Conservation (phyloP, 2,888 invertebrate species). For the Plemyria rubiginata region DNA sequence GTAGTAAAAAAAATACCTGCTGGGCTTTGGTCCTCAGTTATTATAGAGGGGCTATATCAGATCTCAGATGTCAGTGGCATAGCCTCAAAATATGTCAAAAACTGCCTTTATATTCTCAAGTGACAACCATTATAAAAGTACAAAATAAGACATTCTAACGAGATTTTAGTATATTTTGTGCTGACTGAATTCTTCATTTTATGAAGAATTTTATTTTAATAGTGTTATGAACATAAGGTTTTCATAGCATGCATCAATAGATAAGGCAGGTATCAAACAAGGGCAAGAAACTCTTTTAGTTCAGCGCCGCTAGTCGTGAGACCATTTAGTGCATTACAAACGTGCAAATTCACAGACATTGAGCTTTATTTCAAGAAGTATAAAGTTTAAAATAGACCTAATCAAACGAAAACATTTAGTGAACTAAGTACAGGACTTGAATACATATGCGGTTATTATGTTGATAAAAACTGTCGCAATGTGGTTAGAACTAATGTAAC, state of each 20-base stretch:
- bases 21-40: too few relatives aligned
- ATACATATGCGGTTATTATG: constrained; percentile 79
- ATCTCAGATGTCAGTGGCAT: too few relatives aligned
- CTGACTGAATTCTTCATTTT: too few relatives aligned
- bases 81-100: too few relatives aligned
- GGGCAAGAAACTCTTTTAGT: constrained; percentile 57
- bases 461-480: constrained; percentile 72
- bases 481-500: constrained; percentile 59
- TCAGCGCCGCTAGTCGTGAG: constrained; percentile 64
- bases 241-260: constrained; percentile 61
- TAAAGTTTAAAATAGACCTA: constrained; percentile 44
- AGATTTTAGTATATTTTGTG: not conserved
- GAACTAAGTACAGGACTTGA: constrained; percentile 65
- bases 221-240: constrained; percentile 51
- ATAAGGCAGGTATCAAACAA: constrained; percentile 44
- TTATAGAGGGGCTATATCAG: too few relatives aligned
- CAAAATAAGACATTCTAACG: too few relatives aligned
- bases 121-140: too few relatives aligned
- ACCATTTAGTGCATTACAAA: constrained; percentile 56
- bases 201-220: constrained; percentile 36
- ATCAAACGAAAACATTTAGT: constrained; percentile 40
- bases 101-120: too few relatives aligned
- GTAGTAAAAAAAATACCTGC: too few relatives aligned
- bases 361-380: constrained; percentile 42
- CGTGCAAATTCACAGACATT: constrained; percentile 35